Percentiles rank a stretch among this genome's conserved stretches.
phyloP scores from a whole-genome alignment of 1,140 invertebrate species.

The Tetramorium parvispinum region DNA sequence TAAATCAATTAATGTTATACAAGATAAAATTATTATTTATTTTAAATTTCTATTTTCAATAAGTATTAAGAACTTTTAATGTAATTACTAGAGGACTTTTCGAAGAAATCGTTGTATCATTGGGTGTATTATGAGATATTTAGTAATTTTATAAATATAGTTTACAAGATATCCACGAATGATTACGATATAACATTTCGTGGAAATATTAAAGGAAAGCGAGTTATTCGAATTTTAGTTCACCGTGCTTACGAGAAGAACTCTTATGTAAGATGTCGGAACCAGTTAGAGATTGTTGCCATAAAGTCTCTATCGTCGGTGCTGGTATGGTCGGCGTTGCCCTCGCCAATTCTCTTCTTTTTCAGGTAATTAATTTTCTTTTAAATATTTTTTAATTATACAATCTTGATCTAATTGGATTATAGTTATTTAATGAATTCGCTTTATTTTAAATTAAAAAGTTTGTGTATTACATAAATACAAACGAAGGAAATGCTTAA shows the following conservation, averaged over 20 bases:
- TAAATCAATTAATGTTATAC: neutral
- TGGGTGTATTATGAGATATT: neutral
- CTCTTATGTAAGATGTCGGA: conserved; percentile 79
- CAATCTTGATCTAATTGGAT: neutral
- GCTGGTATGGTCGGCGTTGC: conserved; percentile 88
- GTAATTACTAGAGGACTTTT: neutral
- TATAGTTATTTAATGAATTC: neutral
- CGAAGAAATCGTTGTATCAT: neutral
- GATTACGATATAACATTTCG: neutral
- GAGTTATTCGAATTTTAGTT: conserved; percentile 50
- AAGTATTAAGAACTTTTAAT: neutral
- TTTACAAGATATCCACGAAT: neutral
- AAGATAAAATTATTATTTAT: neutral
- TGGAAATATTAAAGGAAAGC: neutral
- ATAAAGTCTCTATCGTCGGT: conserved; percentile 88
- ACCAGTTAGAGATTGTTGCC: conserved; percentile 75
- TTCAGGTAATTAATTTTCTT: conserved; percentile 83
- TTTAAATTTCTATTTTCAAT: neutral
- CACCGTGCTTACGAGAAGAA: conserved; percentile 75
- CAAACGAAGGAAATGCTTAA: neutral
- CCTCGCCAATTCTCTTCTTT: conserved; percentile 86
- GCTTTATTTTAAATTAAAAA: conserved; percentile 46
- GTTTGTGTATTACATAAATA: neutral
- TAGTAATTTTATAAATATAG: neutral
- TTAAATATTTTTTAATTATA: neutral